Percentiles rank a stretch among this genome's conserved stretches.
phyloP scores from a whole-genome alignment of 2,797 vertebrate species.

The Thunnus albacares region DNA sequence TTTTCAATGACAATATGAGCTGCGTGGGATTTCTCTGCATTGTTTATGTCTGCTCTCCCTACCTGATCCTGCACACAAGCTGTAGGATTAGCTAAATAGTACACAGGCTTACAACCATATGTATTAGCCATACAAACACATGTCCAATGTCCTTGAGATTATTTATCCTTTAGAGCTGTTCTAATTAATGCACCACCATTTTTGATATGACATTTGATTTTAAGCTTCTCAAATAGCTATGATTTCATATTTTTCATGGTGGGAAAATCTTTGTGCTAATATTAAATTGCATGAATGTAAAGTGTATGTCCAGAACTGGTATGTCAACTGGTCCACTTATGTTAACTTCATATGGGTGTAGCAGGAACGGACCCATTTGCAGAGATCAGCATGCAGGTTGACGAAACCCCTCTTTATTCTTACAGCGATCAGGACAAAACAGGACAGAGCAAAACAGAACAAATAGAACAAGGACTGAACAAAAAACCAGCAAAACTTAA shows the following conservation, averaged over 20 bases:
- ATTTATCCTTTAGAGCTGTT: slow-evolving; percentile 18
- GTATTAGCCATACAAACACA: slow-evolving; percentile 15
- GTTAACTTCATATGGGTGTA: neutral
- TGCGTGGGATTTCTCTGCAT: slow-evolving; percentile 18
- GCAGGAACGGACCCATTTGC: too few relatives aligned
- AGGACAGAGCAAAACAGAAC: too few relatives aligned
- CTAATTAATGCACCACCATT: neutral
- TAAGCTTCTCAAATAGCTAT: slow-evolving; percentile 10
- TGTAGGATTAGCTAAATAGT: neutral
- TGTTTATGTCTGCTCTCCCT: neutral
- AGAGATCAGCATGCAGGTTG: too few relatives aligned
- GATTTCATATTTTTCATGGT: neutral
- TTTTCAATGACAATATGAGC: slow-evolving; percentile 3
- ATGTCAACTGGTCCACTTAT: neutral
- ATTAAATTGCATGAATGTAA: neutral
- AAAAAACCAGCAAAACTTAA: too few relatives aligned
- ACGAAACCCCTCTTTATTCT: too few relatives aligned
- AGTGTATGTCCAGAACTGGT: neutral
- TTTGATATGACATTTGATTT: slow-evolving; percentile 14
- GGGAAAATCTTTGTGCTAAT: neutral
- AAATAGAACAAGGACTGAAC: too few relatives aligned
- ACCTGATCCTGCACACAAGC: slow-evolving; percentile 5
- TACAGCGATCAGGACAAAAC: too few relatives aligned
- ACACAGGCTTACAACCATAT: slow-evolving; percentile 2
- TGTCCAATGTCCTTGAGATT: slow-evolving; percentile 19